Base-by-base conservation (phyloP, 2,113 vertebrate genomes). In the Lota lota region DNA sequence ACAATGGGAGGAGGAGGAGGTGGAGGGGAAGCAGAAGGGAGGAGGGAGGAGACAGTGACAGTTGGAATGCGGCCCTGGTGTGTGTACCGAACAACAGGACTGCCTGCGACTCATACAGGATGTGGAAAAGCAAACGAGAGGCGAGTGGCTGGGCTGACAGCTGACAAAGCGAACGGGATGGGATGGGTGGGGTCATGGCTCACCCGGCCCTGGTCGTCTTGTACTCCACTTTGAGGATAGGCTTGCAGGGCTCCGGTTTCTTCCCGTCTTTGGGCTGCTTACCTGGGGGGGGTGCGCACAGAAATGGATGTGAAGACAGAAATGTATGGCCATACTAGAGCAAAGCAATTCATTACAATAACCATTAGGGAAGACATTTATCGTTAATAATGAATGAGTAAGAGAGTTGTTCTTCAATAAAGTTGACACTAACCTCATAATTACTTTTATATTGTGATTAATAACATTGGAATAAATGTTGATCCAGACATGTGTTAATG, bases 151-250 rank as follows among this genome's bases (percentile, higher is more conserved):
- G 51, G 18, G 53, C 3, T 17, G 40, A 2, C 40, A 8, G 40
- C 40, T 47, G 40, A 47, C 40, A 10, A 10, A 59, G 65, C 64
- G 20, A 7, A 57, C 24, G 63, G 73, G 74, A 73, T 70, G 81
- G 80, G 83, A 86, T 78, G 78, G 80, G 82, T 47, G 83, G 59
- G 22, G 22, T 60, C 78, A 33, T 70, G 66, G 74, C 96, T 94
- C 90, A 99, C 97, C 97, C 97, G 83, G 92, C 88, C 90, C 93
- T 93, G 56, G 95, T 95, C 63, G 97, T 99, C 93, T 97, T 99
- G 90, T 97, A 99, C 83, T 99, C 97, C 92, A 99, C 97, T 87
- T 99, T 99, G 78, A 99, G 92, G 75, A 99, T 99, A 79, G 97
- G 97, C 90, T 98, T 97, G 91, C 97, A 99, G 11, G 97, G 96